phyloP scores from a whole-genome alignment of 1,140 invertebrate species.

The Diachasmimorpha longicaudata region DNA sequence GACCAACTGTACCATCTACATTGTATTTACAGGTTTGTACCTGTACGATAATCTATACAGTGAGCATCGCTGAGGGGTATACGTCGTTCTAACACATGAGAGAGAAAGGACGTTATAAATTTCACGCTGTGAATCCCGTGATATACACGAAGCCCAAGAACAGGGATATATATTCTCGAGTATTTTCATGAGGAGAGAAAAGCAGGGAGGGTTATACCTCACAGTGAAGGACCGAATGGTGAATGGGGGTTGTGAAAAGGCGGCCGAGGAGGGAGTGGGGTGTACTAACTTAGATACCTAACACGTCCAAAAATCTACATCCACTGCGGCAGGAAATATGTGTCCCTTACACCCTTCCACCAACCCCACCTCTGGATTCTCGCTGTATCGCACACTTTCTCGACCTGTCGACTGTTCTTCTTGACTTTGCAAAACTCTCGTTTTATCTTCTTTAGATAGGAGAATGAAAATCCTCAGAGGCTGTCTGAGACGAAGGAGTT shows the following conservation, averaged over 20 bases:
- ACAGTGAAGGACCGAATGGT: neutral
- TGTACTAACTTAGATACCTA: neutral
- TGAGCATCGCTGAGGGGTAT: constrained; percentile 20
- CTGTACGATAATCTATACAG: constrained; percentile 35
- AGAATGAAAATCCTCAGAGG: constrained; percentile 16
- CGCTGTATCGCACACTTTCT: constrained; percentile 1
- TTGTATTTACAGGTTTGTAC: constrained; percentile 29
- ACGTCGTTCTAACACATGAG: constrained; percentile 8
- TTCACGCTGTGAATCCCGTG: constrained; percentile 38
- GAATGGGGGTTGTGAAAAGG: neutral
- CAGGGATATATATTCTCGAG: constrained; percentile 24
- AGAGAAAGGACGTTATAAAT: constrained; percentile 35
- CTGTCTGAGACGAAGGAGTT: neutral
- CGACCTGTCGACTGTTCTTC: neutral
- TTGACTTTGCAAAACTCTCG: constrained; percentile 22
- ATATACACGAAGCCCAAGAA: constrained; percentile 23
- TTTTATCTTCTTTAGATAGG: constrained; percentile 30
- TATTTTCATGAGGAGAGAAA: constrained; percentile 3
- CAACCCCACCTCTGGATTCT: too few relatives aligned
- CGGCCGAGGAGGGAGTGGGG: neutral
- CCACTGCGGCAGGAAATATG: neutral
- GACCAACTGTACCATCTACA: constrained; percentile 6
- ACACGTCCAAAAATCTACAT: neutral
- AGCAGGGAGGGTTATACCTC: neutral
- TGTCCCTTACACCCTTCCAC: neutral